Conservation (phyloP, 2,797 vertebrate species). For the Alca torda region DNA sequence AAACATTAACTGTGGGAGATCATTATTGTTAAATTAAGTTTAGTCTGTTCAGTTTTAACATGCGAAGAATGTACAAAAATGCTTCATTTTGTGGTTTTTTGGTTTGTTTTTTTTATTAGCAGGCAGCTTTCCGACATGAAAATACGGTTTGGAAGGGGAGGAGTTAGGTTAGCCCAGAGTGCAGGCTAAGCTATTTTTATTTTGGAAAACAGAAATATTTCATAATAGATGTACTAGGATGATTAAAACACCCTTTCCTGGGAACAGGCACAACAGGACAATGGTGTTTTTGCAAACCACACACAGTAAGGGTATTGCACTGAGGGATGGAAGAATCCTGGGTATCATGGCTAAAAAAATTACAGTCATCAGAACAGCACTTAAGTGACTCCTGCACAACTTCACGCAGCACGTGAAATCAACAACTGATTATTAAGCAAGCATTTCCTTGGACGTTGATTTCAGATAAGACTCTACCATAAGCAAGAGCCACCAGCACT, state of each 20-base stretch:
- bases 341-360: neutral
- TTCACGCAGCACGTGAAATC: neutral
- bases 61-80: neutral
- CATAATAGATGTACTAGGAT: neutral
- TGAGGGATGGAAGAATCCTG: neutral
- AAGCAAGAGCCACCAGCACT: neutral
- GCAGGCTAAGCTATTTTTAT: neutral
- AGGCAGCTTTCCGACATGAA: neutral
- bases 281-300: neutral
- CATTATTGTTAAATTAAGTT: neutral
- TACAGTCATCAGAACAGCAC: neutral
- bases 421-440: neutral
- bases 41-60: neutral
- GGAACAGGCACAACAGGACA: neutral
- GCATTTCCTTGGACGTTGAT: neutral
- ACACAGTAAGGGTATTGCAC: neutral
- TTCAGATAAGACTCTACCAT: neutral
- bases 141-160: neutral
- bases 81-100: too few relatives aligned
- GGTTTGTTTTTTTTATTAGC: neutral
- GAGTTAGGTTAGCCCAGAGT: neutral
- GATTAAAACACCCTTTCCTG: constrained; percentile 22
- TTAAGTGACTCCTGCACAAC: neutral
- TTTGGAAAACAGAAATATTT: neutral
- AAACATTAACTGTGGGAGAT: neutral